phyloP scores from a whole-genome alignment of 2,797 vertebrate genomes.

The Danio jaintianensis region DNA sequence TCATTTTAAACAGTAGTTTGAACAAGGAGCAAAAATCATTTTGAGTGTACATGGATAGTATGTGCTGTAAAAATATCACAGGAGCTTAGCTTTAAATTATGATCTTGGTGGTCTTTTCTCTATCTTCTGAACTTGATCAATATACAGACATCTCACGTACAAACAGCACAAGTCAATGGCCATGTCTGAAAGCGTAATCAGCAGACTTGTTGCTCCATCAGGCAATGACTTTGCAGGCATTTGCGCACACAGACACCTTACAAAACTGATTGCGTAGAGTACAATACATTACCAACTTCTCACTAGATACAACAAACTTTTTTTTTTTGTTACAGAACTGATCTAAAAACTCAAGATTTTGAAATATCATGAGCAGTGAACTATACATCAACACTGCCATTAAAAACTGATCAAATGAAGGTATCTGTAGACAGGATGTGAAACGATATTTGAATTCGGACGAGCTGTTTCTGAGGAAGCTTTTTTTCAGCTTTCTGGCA shows the following conservation, averaged over 20 bases:
- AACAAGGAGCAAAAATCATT: too few species aligned
- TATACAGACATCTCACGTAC: not conserved
- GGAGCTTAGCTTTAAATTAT: not conserved
- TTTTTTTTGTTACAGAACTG: too few species aligned
- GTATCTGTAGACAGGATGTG: not conserved
- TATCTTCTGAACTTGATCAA: not conserved
- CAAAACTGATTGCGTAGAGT: too few species aligned
- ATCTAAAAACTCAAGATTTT: too few species aligned
- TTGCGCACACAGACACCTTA: too few species aligned
- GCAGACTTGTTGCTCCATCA: too few species aligned
- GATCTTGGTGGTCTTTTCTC: not conserved
- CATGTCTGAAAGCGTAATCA: too few species aligned
- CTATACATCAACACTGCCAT: not conserved
- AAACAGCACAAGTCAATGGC: not conserved
- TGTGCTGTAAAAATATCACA: constrained; percentile 6
- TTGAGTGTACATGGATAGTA: not conserved
- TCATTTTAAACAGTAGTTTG: too few species aligned
- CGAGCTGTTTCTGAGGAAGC: not conserved
- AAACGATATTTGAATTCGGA: not conserved
- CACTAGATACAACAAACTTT: too few species aligned
- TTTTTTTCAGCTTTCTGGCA: not conserved
- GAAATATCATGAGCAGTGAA: too few species aligned
- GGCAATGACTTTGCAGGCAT: too few species aligned
- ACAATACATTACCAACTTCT: too few species aligned
- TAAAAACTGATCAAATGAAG: not conserved